Percentiles rank a stretch among this genome's conserved stretches.
These are phyloP conservation scores for Platycercus adscitus DNA, from an alignment of 2,113 vertebrate species.

Conservation along the genomic window DNA sequence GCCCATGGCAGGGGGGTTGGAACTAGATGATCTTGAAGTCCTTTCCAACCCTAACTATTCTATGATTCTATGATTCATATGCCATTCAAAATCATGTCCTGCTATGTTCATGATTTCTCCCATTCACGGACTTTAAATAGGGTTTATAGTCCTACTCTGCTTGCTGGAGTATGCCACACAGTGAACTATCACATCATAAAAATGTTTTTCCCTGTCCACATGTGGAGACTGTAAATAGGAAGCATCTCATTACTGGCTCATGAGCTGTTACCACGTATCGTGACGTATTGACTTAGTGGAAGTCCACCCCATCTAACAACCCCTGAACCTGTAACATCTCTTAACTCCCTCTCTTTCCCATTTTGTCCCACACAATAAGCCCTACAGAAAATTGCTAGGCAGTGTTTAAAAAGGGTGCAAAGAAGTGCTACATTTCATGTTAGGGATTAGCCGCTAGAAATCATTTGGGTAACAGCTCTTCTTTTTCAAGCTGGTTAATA, in stretches of 20 bases:
- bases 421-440: not conserved
- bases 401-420: not conserved
- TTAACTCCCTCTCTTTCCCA: not conserved
- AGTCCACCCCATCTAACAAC: not conserved
- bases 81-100: not conserved
- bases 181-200: not conserved
- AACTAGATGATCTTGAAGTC: too few relatives aligned
- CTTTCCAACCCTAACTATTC: too few relatives aligned
- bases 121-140: slow-evolving; percentile 4
- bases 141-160: not conserved
- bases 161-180: slow-evolving; percentile 8
- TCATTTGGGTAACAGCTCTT: slow-evolving; percentile 76
- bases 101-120: slow-evolving; percentile 25
- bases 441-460: slow-evolving; percentile 81
- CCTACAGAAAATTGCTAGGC: not conserved
- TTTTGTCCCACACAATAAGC: not conserved
- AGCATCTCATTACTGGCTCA: not conserved
- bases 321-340: not conserved
- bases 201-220: not conserved
- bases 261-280: not conserved
- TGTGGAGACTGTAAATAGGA: slow-evolving; percentile 5
- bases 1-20: too few relatives aligned
- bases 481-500: slow-evolving; percentile 82
- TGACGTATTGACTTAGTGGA: not conserved
- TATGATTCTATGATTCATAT: not conserved